Conservation (phyloP, 2,113 vertebrate species). For the Carlito syrichta region DNA sequence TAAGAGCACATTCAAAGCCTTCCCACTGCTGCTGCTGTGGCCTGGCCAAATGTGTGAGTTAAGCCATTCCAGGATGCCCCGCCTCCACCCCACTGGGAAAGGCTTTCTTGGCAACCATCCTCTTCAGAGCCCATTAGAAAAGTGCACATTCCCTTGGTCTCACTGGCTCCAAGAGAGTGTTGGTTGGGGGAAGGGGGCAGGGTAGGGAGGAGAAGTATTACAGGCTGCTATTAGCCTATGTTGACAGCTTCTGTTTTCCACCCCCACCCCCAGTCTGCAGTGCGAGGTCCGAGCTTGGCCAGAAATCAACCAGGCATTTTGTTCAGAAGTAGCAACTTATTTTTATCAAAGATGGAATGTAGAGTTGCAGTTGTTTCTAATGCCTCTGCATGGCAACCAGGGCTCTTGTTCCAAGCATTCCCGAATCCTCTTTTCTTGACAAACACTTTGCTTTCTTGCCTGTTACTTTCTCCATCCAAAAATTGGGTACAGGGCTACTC, state of each 20-base stretch:
- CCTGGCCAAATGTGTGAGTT: neutral
- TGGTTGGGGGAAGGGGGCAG: neutral
- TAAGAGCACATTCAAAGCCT: neutral
- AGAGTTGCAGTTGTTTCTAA: neutral
- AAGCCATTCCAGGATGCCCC: neutral
- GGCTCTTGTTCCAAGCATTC: neutral
- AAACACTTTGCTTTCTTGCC: neutral
- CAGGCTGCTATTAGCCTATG: conserved; percentile 5
- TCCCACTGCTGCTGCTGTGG: neutral
- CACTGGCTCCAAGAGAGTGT: neutral
- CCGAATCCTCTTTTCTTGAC: neutral
- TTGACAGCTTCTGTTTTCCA: conserved; percentile 18
- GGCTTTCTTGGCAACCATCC: conserved; percentile 48
- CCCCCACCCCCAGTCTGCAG: neutral
- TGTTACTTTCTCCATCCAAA: neutral
- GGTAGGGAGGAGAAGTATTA: neutral
- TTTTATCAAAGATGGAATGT: conserved; percentile 61
- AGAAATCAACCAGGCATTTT: conserved; percentile 31
- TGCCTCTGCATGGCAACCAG: conserved; percentile 5
- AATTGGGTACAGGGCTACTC: neutral
- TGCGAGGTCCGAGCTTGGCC: conserved; percentile 15
- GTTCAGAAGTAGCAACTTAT: conserved; percentile 58
- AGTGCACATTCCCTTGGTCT: conserved; percentile 39
- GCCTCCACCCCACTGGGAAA: conserved; percentile 24
- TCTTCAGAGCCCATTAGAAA: conserved; percentile 28